Evolutionary conservation across 1,140 invertebrate genomes (phyloP), one percentile per base, ranked within the genome.

Genomic region (Mamestra configurata): DNA sequence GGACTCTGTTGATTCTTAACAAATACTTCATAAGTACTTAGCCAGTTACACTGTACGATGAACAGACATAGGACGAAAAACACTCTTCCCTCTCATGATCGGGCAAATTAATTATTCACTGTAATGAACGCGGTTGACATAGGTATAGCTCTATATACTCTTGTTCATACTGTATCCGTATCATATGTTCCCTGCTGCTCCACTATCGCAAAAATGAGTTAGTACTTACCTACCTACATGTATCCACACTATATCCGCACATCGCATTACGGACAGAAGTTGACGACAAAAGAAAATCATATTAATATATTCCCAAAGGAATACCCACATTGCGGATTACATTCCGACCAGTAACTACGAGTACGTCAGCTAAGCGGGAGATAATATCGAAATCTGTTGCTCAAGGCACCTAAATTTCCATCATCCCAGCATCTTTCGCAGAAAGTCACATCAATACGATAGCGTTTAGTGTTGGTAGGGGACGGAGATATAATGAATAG

Each of bases 401-500:
- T 73, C 68, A 71, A 43, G 51, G 68, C 59, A 43, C 53, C 82
- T 80, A 82, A 86, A 86, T 84, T 79, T 77, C 76, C 82, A 79
- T 81, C 81, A 81, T 81, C 77, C 71, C 77, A n/a, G n/a, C n/a
- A 82, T 82, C 83, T 77, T 73, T 61, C 71, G 81, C 59, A 82
- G 68, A 71, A 71, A 71, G 81, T 86, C 81, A 80, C 79, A 78
- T 82, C 78, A 81, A 81, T 81, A 82, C 80, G 80, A 82, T 51
- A 59, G 49, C 70, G 70, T 73, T 77, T 79, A 79, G 59, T 59
- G 61, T 75, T 53, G 77, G 70, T 77, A 79, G 73, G 80, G 51
- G 68, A 64, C 22, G 61, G 77, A 53, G 77, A 64, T 73, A 77
- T 79, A 75, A 75, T 87, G 83, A 90, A 90, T 88, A 84, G 84